Base-by-base conservation (phyloP, 1,140 invertebrate species). In the Lepidurus apus region DNA sequence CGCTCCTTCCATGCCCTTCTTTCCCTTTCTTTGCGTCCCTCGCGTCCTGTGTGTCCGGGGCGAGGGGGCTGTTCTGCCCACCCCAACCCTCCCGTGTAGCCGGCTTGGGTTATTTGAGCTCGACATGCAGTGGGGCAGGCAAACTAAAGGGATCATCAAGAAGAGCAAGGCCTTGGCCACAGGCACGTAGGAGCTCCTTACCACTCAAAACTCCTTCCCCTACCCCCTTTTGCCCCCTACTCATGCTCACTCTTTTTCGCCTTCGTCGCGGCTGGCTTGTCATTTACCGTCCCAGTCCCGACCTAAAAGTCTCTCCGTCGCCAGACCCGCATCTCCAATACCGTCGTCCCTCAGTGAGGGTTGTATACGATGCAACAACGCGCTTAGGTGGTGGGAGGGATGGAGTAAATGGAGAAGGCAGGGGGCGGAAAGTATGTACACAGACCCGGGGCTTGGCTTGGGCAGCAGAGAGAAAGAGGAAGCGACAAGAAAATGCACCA, bases 131-230 rank as follows among this genome's bases (percentile, higher is more conserved):
- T 65, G 53, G 53, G 53, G 53, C 53, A 65, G 53, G 9, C 53
- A 65, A 7, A 65, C 53, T 65, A n/a, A 65, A 65, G 53, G 34
- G 53, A 65, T 65, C 53, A 65, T 65, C 53, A 65, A 65, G 53
- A 65, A 13, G 53, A 17, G 53, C 17, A 65, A 65, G 53, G 53
- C 53, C 53, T 65, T 65, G 53, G 53, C 53, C 53, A 65, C 53
- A 65, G 53, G 53, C 53, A 65, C 53, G 53, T 65, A 65, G 53
- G 53, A 34, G 34, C 34, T 65, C 53, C n/a, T 17, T 65, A n/a
- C 53, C 53, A 65, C 53, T 65, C 53, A 21, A 65, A 65, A 65
- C 53, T 13, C 53, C 53, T n/a, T 65, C 53, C 47, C 53, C 21
- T 65, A n/a, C 53, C 21, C 13, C 53, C 53, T 21, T 21, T 13